Base-by-base conservation (phyloP, 2,797 vertebrate genomes). In the Esox masquinongy region DNA sequence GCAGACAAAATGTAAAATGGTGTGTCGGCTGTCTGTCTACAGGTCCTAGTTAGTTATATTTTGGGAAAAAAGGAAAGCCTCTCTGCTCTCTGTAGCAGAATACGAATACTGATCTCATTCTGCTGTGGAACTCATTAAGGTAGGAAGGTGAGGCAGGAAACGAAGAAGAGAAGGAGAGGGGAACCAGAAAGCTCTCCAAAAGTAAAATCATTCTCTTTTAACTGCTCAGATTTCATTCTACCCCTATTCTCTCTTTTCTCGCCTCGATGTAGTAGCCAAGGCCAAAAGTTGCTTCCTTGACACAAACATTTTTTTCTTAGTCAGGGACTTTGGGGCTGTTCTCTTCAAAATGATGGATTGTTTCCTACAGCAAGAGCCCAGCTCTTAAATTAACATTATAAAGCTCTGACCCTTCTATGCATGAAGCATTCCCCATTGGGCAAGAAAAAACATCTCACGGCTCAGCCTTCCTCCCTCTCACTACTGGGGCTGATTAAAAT, bases 331-430 rank as follows among this genome's bases (percentile, higher is more conserved):
- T 82, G 88, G 87, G 75, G 86, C 81, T 90, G 88, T 88, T 91
- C 87, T 92, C 87, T 92, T 91, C 91, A 91, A 92, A 92, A 92
- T 92, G 89, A 95, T 91, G 88, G 87, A 94, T 94, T 91, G 88
- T 91, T 92, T 93, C 92, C 91, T 92, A 86, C 87, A 92, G 90
- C 79, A 66, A 75, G 70, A 82, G 73, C 49, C 72, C 70, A 74
- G 76, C 88, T 90, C 90, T 91, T 88, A 92, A 93, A 96, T 95
- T 94, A 95, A 91, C 93, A 95, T 95, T 93, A 92, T 91, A 94
- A 93, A 95, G 92, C 88, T 91, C 88, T 93, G 93, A 94, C 91
- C 90, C 88, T 88, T 88, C 83, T 86, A 89, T 89, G 85, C 89
- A 92, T 94, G 92, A 92, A 88, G 88, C 92, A 93, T 92, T 92